Evolutionary conservation across 2,888 invertebrate species (phyloP), one percentile per base, ranked within the genome.

Genomic region (Plemyria rubiginata): DNA sequence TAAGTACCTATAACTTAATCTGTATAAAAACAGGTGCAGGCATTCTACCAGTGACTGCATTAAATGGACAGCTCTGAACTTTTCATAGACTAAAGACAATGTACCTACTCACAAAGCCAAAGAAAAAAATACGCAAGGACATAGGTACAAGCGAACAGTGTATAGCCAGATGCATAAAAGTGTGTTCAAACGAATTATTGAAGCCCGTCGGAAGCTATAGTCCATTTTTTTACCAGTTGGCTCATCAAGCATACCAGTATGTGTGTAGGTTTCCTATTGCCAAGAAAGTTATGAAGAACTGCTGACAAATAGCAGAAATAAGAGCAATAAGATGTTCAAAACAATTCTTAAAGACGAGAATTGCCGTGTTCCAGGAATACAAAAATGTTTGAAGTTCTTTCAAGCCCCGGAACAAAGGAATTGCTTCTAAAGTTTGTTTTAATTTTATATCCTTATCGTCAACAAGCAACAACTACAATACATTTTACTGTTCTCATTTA

Each of bases 361-460:
- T 45, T 11, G 45, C 45, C 38, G n/a, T 51, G 36, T 29, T n/a
- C 36, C 13, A 45, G 36, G 9, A 0, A 40, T 28, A n/a, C 8
- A 49, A 49, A 40, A 58, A 51, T 22, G 16, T 50, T n/a, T 45
- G 11, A 49, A 50, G 49, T 46, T 51, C 43, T 59, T 58, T 41
- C 38, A 41, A 54, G 50, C 16, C 50, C 51, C 36, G 32, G 48
- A 48, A 49, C 60, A 60, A 60, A 60, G 54, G 36, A 50, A 60
- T 60, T 50, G 43, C 15, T 54, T 22, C 43, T 43, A 13, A 43
- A 54, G 49, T 54, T 49, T 59, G 11, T 48, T 53, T 41, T 41
- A 53, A 41, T 60, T 60, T 60, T 54, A 51, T 60, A 51, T 51
- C 38, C 48, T 54, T 58, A 38, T 29, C 54, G 36, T 50, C 54